Evolutionary conservation across 2,888 invertebrate species (phyloP), one percentile per base, ranked within the genome.

Genomic region (Ashinkailepas kermadecensis): DNA sequence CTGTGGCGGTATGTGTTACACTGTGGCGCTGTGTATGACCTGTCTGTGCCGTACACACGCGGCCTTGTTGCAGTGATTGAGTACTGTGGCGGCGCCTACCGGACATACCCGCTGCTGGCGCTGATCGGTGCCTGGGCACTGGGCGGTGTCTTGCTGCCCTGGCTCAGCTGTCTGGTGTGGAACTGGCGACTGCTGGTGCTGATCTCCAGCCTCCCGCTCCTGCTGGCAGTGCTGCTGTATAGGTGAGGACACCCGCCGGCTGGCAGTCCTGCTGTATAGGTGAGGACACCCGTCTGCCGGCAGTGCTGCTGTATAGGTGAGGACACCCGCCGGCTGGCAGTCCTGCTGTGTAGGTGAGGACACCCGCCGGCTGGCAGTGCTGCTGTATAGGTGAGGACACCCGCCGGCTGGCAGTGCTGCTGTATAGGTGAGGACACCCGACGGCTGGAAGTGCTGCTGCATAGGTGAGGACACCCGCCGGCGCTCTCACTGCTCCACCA

Each of bases 31-130:
- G 39, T 39, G 39, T 39, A 4, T 39, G 39, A 39, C 21, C 12
- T 54, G 80, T 15, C 4, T 59, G 59, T 56, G n/a, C 12, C n/a
- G 12, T 62, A n/a, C n/a, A n/a, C n/a, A n/a, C n/a, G n/a, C n/a
- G n/a, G n/a, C n/a, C n/a, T n/a, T n/a, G 25, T 39, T 8, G 15
- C 82, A 84, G 84, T 83, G 74, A 67, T 84, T 11, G 84, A 84
- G 81, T 84, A 82, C 82, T 84, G 84, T 59, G 84, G 82, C 23
- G n/a, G 79, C 11, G 62, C 82, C 57, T 81, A 81, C n/a, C 82
- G 84, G 1, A 81, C 81, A 56, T 80, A 83, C 25, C 84, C 84
- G 7, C 84, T 84, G 11, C 78, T 84, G 65, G 82, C 81, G 25
- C 80, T 84, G 65, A 84, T 84, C 82, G 79, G 81, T 67, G 64